Base-by-base conservation (phyloP, 2,888 invertebrate genomes). In the Cantharis nigra region DNA sequence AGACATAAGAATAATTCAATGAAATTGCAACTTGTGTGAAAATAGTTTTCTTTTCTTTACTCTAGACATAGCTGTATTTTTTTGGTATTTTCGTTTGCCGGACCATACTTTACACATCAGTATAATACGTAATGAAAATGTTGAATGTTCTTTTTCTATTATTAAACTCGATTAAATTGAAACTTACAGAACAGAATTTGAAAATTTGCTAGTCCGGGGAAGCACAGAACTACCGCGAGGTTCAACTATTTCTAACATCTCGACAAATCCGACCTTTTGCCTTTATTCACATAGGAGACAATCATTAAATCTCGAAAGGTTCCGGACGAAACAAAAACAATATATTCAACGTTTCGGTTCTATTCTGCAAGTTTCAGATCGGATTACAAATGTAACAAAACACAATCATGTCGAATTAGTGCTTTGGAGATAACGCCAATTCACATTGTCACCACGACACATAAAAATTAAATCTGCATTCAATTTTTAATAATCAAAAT, bases 1-100 rank as follows among this genome's bases (percentile, higher is more conserved):
- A 86, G 82, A 83, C 82, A 71, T 77, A 81, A 82, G 79, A 72
- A 77, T 74, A 70, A 74, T 72, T 79, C 69, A 69, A 28, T 78
- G 30, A 70, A 63, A 69, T 77, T 72, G 74, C 74, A 20, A 69
- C 67, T 67, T 79, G 73, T 78, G 73, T 73, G 76, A 76, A 65
- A 74, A 71, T 71, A 74, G 26, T 67, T 63, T 33, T 63, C 69
- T 74, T 26, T 30, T 65, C 33, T 74, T 75, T 73, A 67, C 33
- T 69, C 18, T 67, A 73, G 71, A 33, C 28, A 18, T 77, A 77
- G 73, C 49, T 23, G 63, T 63, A 74, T 63, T 74, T 63, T 69
- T 64, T 74, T 75, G 72, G 65, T 26, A 67, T 26, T 67, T 67
- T n/a, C 23, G 23, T 67, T 67, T 67, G 26, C 65, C 26, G 65